These are phyloP conservation scores for Formica selysi DNA, from an alignment of 1,140 invertebrate genomes.

Conservation along the genomic window DNA sequence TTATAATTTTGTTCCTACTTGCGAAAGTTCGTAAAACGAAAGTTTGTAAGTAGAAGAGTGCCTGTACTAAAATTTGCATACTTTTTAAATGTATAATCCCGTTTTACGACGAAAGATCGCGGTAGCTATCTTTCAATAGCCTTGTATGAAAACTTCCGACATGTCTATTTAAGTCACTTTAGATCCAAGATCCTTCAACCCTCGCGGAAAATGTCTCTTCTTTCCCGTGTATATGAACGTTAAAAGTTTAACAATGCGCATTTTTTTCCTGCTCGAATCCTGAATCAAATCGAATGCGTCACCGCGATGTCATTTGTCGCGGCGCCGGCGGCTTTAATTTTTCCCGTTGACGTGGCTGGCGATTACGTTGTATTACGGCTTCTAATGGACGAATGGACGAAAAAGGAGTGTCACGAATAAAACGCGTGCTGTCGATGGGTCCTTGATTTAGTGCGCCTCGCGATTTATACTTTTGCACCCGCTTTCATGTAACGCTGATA, in stretches of 20 bases:
- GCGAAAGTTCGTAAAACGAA: constrained; percentile 19
- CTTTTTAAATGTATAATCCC: constrained; percentile 49
- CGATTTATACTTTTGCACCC: constrained; percentile 65
- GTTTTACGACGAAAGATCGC: constrained; percentile 33
- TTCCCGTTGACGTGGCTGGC: not conserved
- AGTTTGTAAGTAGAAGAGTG: constrained; percentile 12
- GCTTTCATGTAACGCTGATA: constrained; percentile 31
- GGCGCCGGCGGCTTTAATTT: constrained; percentile 64
- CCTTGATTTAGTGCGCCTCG: constrained; percentile 60
- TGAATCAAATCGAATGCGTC: constrained; percentile 28
- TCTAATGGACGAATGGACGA: constrained; percentile 49
- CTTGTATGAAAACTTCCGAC: constrained; percentile 22
- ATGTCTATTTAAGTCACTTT: constrained; percentile 19
- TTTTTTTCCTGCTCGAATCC: not conserved
- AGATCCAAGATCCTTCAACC: not conserved
- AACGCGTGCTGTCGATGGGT: constrained; percentile 61
- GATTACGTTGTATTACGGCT: constrained; percentile 64
- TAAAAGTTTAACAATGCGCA: not conserved
- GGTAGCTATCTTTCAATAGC: constrained; percentile 13
- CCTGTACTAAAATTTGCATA: constrained; percentile 26
- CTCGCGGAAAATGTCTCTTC: not conserved
- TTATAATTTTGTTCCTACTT: constrained; percentile 2
- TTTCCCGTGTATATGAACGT: not conserved
- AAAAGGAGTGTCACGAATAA: constrained; percentile 48
- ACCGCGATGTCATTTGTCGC: constrained; percentile 40